Percentiles rank a stretch among this genome's conserved stretches.
Conservation (phyloP, 2,113 vertebrate species). For the Rhynchomys soricoides region DNA sequence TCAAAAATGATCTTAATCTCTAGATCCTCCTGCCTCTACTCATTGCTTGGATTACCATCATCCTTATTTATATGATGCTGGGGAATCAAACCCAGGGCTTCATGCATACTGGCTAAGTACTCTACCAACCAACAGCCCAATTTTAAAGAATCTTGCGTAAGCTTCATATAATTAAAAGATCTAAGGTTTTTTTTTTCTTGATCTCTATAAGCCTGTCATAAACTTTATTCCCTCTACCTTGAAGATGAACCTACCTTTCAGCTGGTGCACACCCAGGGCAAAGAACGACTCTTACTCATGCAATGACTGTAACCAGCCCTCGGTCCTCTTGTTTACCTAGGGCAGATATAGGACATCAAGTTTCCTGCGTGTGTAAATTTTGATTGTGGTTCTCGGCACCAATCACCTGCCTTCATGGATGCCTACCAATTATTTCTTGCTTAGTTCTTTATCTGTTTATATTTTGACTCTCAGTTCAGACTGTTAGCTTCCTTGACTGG, state of each 20-base stretch:
- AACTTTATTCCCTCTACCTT: not conserved
- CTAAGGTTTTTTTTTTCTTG: not conserved
- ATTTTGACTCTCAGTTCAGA: not conserved
- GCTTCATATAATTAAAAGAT: not conserved
- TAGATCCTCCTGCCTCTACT: no score
- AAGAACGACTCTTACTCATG: not conserved
- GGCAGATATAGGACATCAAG: not conserved
- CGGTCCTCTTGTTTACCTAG: not conserved
- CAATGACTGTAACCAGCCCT: not conserved
- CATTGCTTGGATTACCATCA: not conserved
- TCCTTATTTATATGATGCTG: not conserved
- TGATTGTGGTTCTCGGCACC: not conserved
- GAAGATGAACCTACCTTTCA: not conserved
- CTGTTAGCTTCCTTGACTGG: not conserved
- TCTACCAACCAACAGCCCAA: not conserved
- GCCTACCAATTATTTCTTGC: not conserved
- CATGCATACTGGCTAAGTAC: no score
- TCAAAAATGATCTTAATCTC: not conserved
- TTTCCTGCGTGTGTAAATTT: not conserved
- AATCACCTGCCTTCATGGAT: not conserved
- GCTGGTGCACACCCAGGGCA: not conserved
- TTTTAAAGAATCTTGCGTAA: conserved; percentile 42
- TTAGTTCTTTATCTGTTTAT: not conserved
- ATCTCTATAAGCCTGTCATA: not conserved
- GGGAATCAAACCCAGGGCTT: not conserved